A percentile compares a stretch with the other conserved stretches of the same genome.
Evolutionary conservation across 2,888 invertebrate genomes (phyloP).

Genomic region (Cordilura impudica): DNA sequence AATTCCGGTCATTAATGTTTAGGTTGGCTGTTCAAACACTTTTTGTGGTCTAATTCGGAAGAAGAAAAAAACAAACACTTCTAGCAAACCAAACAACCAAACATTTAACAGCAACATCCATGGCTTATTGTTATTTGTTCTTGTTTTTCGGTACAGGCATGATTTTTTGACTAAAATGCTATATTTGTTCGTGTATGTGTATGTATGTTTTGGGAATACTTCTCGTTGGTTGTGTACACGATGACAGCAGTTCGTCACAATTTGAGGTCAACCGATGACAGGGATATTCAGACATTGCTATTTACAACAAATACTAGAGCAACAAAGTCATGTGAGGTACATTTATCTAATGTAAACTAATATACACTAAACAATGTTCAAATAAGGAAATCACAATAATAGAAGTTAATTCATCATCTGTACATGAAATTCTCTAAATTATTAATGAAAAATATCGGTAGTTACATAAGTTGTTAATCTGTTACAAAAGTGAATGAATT

Average conservation of each 20-base stretch:
- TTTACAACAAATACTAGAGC: background rate
- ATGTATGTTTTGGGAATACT: background rate
- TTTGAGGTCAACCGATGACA: conserved; percentile 35
- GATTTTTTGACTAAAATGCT: background rate
- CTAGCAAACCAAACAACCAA: background rate
- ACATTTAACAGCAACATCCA: background rate
- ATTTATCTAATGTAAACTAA: background rate
- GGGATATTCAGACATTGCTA: conserved; percentile 20
- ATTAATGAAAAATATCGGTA: too few species aligned
- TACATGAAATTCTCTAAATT: too few species aligned
- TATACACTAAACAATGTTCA: too few species aligned
- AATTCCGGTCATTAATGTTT: conserved; percentile 54
- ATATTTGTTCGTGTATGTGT: background rate
- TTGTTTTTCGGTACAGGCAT: background rate
- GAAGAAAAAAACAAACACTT: background rate
- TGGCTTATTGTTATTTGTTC: background rate
- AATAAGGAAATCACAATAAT: too few species aligned
- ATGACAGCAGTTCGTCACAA: conserved; percentile 46
- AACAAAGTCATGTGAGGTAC: background rate
- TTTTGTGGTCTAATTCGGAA: conserved; percentile 36
- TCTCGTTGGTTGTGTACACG: conserved; percentile 29
- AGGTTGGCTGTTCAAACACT: conserved; percentile 32
- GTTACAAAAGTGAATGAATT: too few species aligned
- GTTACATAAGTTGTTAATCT: too few species aligned
- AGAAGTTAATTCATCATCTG: too few species aligned